Evolutionary conservation across 2,113 vertebrate species (phyloP).

Genomic region (Kryptolebias marmoratus): DNA sequence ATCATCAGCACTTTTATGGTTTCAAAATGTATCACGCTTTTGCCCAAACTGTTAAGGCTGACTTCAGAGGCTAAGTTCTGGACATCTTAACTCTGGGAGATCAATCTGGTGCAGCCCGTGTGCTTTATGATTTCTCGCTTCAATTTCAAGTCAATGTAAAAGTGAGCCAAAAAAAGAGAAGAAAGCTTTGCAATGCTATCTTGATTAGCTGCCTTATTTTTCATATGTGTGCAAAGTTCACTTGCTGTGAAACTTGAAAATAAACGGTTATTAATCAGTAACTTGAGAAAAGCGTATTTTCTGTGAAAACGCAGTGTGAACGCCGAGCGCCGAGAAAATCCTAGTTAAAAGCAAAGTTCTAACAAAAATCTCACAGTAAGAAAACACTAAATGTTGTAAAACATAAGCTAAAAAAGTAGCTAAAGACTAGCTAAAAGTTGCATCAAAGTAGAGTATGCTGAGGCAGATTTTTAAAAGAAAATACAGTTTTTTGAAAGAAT

Average conservation of each 20-base stretch:
- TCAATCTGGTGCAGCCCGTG: conserved; percentile 12
- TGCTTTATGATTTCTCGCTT: conserved; percentile 53
- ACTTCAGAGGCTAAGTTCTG: too few relatives aligned
- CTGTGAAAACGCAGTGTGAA: too few relatives aligned
- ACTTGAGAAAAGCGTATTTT: not conserved
- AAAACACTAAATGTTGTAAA: too few relatives aligned
- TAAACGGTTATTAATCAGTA: conserved; percentile 48
- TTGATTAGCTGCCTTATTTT: conserved; percentile 73
- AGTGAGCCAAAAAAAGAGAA: conserved; percentile 58
- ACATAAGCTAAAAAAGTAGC: too few relatives aligned
- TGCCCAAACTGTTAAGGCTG: conserved; percentile 14
- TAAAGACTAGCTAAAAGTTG: too few relatives aligned
- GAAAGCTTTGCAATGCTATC: conserved; percentile 49
- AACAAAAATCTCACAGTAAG: too few relatives aligned
- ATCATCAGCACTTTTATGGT: not conserved
- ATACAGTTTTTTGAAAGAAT: too few relatives aligned
- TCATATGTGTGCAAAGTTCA: conserved; percentile 50
- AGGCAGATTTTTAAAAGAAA: too few relatives aligned
- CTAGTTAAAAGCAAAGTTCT: too few relatives aligned
- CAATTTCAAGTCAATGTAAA: conserved; percentile 45
- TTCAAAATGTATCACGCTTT: conserved; percentile 9
- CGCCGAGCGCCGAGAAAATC: too few relatives aligned
- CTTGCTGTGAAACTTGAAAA: conserved; percentile 58
- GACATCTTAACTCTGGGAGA: not conserved
- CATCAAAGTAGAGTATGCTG: too few relatives aligned